Evolutionary conservation across 2,797 vertebrate species (phyloP), one percentile per base, ranked within the genome.

Genomic region (Zenarchopterus dispar): DNA sequence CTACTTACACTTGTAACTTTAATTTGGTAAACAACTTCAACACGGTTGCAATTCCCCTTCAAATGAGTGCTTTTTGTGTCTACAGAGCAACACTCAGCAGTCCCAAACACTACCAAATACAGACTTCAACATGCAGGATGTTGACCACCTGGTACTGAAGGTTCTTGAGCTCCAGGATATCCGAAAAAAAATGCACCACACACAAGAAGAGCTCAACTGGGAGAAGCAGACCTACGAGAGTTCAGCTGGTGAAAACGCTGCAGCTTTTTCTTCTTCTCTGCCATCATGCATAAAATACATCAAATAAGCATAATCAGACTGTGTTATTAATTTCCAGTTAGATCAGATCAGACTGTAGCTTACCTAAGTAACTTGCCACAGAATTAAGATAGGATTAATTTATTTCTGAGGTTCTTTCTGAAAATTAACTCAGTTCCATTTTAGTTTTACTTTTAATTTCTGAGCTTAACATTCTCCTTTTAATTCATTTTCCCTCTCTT

Each of bases 131-230:
- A 82, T 51, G 48, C 72, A 75, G 45, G 90, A 91, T 10, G 78
- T 94, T 19, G 89, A 91, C 42, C 52, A 66, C 39, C 77, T 93
- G 62, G 89, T 88, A 28, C 42, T 88, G 45, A 91, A 88, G 43
- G 92, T 94, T 49, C 45, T 84, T 47, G 87, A 91, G 13, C 78
- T 93, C 57, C 92, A 93, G 67, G 65, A 88, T 13, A 78, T 77
- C 33, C 81, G 93, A 49, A 89, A 94, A 67, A 72, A 79, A 2
- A 85, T 93, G 48, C 92, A 94, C 62, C 84, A 88, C 24, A 10
- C 89, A 15, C 88, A 92, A 57, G 92, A 92, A 63, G 92, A 94
- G 9, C 84, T 93, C 45, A 93, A 92, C 82, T 94, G 90, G 93
- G 92, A 94, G 50, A 91, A 56, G 59, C 89, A 92, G 31, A 93